These are phyloP conservation scores for human DNA, from an alignment of 2,113 vertebrate genomes.

Conservation along the genomic window GRCh38 chr16:84605001-84605500, in stretches of 20 bases:
- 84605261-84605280: not conserved
- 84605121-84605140: too few species aligned
- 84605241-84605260: not conserved
- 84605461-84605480: not conserved
- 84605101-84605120: not conserved
- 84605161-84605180: not conserved
- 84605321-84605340: not conserved
- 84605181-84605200: not conserved
- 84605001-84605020: not conserved
- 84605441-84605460: not conserved
- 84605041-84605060: not conserved
- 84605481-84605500: not conserved
- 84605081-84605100: not conserved
- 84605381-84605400: not conserved
- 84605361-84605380: accelerated
- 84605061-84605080: not conserved
- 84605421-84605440: accelerated
- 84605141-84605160: not conserved
- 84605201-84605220: not conserved
- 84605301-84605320: not conserved
- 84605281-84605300: not conserved
- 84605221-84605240: not conserved
- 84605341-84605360: too few species aligned
- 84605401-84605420: not conserved
- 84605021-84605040: not conserved